Conservation (phyloP, 1,140 invertebrate genomes). For the Zaprionus africanus region DNA sequence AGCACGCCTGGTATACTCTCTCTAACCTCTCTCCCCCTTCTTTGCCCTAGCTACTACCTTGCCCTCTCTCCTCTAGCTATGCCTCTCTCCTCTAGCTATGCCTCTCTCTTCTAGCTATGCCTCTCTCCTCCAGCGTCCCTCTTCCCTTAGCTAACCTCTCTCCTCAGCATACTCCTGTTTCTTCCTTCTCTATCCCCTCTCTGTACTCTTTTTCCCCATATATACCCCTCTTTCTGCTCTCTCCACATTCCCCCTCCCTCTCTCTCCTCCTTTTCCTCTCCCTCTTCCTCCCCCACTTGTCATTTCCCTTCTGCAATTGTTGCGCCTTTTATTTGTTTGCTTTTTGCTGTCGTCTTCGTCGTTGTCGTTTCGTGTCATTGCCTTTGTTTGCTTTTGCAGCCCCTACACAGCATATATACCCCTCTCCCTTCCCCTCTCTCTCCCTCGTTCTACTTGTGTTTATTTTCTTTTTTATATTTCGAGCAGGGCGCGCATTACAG, state of each 20-base stretch:
- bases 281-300: neutral
- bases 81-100: too few species aligned
- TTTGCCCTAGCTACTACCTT: too few species aligned
- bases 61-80: too few species aligned
- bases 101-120: too few species aligned
- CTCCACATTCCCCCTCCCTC: neutral
- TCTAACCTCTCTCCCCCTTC: too few species aligned
- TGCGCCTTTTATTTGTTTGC: slow-evolving; percentile 82
- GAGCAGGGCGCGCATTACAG: slow-evolving; percentile 63
- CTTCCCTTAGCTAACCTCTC: too few species aligned
- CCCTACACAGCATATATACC: slow-evolving; percentile 1
- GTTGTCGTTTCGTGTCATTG: slow-evolving; percentile 78
- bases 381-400: slow-evolving; percentile 78
- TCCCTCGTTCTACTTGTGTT: slow-evolving; percentile 46
- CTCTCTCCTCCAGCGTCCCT: too few species aligned
- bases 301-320: slow-evolving; percentile 65
- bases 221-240: too few species aligned
- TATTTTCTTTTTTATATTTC: slow-evolving; percentile 78
- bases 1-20: neutral
- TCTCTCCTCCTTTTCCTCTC: neutral
- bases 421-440: neutral
- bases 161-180: too few species aligned
- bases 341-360: slow-evolving; percentile 50
- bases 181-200: too few species aligned
- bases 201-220: too few species aligned